phyloP scores from a whole-genome alignment of 2,888 invertebrate species.

The Tinea semifulvella region DNA sequence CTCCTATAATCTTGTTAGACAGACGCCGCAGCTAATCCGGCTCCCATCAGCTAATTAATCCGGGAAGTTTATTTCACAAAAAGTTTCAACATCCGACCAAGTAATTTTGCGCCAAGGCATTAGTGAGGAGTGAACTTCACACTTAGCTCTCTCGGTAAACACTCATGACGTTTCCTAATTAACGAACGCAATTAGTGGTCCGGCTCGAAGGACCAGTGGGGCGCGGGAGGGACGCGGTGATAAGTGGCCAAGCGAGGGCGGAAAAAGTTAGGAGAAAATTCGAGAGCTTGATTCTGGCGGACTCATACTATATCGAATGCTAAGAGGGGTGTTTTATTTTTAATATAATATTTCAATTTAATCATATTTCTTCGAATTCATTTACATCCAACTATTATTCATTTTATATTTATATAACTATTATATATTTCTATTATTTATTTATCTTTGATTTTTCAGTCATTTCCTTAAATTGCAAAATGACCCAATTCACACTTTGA shows the following conservation, averaged over 20 bases:
- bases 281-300: slow-evolving; percentile 40
- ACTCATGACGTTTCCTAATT: slow-evolving; percentile 68
- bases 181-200: slow-evolving; percentile 67
- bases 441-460: too few relatives aligned
- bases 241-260: slow-evolving; percentile 55
- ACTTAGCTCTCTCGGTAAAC: slow-evolving; percentile 64
- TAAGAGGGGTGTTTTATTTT: too few relatives aligned
- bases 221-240: slow-evolving; percentile 41
- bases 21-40: slow-evolving; percentile 57
- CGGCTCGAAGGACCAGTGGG: slow-evolving; percentile 46
- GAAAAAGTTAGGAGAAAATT: slow-evolving; percentile 58
- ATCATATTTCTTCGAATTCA: too few relatives aligned
- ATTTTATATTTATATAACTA: too few relatives aligned
- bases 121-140: slow-evolving; percentile 58
- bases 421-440: too few relatives aligned
- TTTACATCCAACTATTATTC: too few relatives aligned
- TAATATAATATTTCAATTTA: too few relatives aligned
- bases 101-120: slow-evolving; percentile 60
- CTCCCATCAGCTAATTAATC: slow-evolving; percentile 66
- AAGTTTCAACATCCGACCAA: slow-evolving; percentile 59
- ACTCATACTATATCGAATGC: too few relatives aligned
- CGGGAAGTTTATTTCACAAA: slow-evolving; percentile 24
- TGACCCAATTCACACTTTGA: too few relatives aligned
- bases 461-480: too few relatives aligned
- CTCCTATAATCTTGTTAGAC: slow-evolving; percentile 63